These are phyloP conservation scores for Leptonema lineaticorne DNA, from an alignment of 1,140 invertebrate species.

Conservation along the genomic window DNA sequence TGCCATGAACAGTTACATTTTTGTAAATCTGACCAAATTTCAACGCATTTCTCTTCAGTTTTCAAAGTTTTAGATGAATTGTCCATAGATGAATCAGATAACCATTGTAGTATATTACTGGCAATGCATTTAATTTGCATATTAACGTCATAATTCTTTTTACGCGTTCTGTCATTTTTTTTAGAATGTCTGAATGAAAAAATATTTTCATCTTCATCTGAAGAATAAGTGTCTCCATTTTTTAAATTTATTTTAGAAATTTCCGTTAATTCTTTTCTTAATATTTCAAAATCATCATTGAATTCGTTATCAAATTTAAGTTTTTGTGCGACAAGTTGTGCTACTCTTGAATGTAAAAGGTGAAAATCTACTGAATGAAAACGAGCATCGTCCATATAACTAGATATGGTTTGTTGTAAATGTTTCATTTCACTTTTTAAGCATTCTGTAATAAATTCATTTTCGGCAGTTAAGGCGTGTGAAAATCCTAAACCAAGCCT, in stretches of 20 bases:
- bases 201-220: constrained; percentile 46
- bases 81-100: constrained; percentile 44
- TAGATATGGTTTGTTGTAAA: constrained; percentile 64
- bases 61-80: constrained; percentile 46
- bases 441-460: constrained; percentile 50
- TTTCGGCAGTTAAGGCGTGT: constrained; percentile 47
- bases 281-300: constrained; percentile 43
- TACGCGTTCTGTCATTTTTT: constrained; percentile 32
- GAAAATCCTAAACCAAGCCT: constrained; percentile 57
- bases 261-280: constrained; percentile 27
- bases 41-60: constrained; percentile 57
- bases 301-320: constrained; percentile 48
- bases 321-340: constrained; percentile 59
- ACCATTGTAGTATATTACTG: constrained; percentile 51
- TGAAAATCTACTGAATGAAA: constrained; percentile 63
- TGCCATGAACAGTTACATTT: constrained; percentile 53
- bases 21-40: constrained; percentile 53
- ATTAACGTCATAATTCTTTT: constrained; percentile 46
- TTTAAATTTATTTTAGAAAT: constrained; percentile 20
- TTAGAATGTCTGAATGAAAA: constrained; percentile 25
- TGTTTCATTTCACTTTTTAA: constrained; percentile 65
- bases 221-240: constrained; percentile 46
- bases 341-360: constrained; percentile 63
- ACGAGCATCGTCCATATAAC: constrained; percentile 65
- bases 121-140: constrained; percentile 51